phyloP scores from a whole-genome alignment of 2,888 invertebrate genomes.

The Lamproptera curius region DNA sequence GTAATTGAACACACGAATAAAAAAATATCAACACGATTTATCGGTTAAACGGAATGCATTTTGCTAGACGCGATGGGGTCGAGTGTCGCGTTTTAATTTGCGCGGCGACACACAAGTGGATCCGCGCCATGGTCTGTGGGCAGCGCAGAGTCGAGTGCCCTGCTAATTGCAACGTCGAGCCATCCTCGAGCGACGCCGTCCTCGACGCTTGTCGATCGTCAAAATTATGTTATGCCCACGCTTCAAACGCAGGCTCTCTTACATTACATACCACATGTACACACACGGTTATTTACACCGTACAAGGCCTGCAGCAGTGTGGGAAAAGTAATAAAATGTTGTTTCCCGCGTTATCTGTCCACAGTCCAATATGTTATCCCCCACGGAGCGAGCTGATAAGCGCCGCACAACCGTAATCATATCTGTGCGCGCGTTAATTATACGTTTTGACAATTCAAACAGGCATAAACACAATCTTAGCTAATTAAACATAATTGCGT shows the following conservation, averaged over 20 bases:
- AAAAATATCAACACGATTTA: slow-evolving; percentile 45
- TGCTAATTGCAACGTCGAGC: slow-evolving; percentile 71
- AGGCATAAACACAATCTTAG: slow-evolving; percentile 56
- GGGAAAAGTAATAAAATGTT: slow-evolving; percentile 30
- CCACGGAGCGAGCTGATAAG: slow-evolving; percentile 62
- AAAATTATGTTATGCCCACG: slow-evolving; percentile 43
- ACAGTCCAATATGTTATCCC: slow-evolving; percentile 47
- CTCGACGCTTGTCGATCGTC: slow-evolving; percentile 41
- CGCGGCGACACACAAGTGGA: slow-evolving; percentile 73
- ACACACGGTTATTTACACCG: neutral
- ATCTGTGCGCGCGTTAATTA: slow-evolving; percentile 70
- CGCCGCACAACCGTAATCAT: slow-evolving; percentile 64
- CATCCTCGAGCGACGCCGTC: slow-evolving; percentile 47
- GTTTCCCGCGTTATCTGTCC: slow-evolving; percentile 31
- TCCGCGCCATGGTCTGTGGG: slow-evolving; percentile 58
- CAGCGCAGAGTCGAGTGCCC: slow-evolving; percentile 60
- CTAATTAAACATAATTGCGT: slow-evolving; percentile 58
- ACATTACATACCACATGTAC: slow-evolving; percentile 8
- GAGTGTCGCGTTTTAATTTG: slow-evolving; percentile 75
- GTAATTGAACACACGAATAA: too few relatives aligned
- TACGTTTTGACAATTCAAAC: slow-evolving; percentile 47
- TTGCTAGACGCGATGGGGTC: slow-evolving; percentile 59
- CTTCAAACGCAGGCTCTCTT: too few relatives aligned
- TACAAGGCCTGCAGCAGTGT: slow-evolving; percentile 18
- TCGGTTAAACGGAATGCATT: slow-evolving; percentile 59